Conservation (phyloP, 2,888 invertebrate genomes). For the Temnothorax ravouxi region DNA sequence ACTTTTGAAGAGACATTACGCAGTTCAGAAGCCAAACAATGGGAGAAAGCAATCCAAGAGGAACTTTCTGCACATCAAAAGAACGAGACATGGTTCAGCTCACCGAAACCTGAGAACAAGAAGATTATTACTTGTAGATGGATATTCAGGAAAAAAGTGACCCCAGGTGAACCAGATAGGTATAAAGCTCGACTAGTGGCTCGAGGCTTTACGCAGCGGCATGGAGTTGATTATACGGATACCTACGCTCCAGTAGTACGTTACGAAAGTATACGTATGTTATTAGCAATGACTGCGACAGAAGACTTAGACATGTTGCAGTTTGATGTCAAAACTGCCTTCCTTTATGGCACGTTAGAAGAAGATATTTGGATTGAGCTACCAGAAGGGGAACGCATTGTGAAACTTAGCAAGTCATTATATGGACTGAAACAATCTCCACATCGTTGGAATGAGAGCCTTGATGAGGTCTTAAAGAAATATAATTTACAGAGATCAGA, state of each 20-base stretch:
- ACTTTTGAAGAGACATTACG: background rate
- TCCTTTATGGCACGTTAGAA: background rate
- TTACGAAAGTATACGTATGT: background rate
- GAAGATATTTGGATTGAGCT: background rate
- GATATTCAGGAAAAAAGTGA: background rate
- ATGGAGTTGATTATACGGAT: background rate
- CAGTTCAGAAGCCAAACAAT: background rate
- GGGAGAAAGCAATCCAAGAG: background rate
- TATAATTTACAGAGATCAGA: background rate
- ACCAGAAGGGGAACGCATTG: background rate
- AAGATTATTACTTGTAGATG: background rate
- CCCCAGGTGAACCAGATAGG: background rate
- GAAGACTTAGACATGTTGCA: background rate
- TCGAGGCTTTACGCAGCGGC: background rate
- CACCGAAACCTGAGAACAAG: background rate
- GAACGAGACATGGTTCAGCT: background rate
- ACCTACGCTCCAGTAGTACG: background rate
- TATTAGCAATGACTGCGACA: background rate
- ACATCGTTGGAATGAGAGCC: background rate
- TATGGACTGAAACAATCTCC: background rate
- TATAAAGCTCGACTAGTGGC: background rate
- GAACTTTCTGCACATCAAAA: background rate
- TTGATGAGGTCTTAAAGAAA: background rate
- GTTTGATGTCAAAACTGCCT: background rate
- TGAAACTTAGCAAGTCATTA: background rate